Base-by-base conservation (phyloP, 23 tunicate genomes). In the Styela clava region DNA sequence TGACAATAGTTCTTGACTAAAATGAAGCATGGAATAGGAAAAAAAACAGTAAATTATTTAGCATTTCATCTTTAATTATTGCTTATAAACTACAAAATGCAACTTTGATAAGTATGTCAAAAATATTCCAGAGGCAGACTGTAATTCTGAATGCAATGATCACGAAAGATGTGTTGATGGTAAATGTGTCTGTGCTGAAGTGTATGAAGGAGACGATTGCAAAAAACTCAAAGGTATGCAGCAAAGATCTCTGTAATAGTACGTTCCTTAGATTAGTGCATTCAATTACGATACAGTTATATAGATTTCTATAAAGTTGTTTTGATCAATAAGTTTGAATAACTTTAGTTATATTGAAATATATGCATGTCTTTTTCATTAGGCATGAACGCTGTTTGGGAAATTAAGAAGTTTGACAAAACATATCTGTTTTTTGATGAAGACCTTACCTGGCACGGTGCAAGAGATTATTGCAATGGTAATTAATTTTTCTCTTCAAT, bases 401-500 rank as follows among this genome's bases (percentile, higher is more conserved):
- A 87, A 34, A 69, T 26, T 5, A 34, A 64, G 16, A 24, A 44
- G 2, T 27, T 28, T 34, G 36, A 76, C 64, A 74, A 74, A 69
- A 82, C 86, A 25, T 82, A 51, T 76, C 23, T 87, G 18, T 76
- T 87, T 67, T 82, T 87, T 33, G 68, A 87, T 21, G 71, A 63
- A 22, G 56, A 16, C 19, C 20, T 85, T 2, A 37, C 86, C 5
- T 87, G 91, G 91, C 24, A 74, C 20, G 69, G 78, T 23, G 91
- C 83, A 16, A 34, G 2, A n/a, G 86, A 87, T 52, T 87, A 74
- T 68, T 87, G 91, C 67, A 61, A 34, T 74, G 91, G 91, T 86
- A 20, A 19, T n/a, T n/a, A n/a, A n/a, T n/a, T n/a, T n/a, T n/a
- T n/a, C n/a, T n/a, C n/a, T n/a, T n/a, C n/a, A n/a, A n/a, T n/a